Base-by-base conservation (phyloP, 2,113 vertebrate genomes). In the Stigmatopora argus region DNA sequence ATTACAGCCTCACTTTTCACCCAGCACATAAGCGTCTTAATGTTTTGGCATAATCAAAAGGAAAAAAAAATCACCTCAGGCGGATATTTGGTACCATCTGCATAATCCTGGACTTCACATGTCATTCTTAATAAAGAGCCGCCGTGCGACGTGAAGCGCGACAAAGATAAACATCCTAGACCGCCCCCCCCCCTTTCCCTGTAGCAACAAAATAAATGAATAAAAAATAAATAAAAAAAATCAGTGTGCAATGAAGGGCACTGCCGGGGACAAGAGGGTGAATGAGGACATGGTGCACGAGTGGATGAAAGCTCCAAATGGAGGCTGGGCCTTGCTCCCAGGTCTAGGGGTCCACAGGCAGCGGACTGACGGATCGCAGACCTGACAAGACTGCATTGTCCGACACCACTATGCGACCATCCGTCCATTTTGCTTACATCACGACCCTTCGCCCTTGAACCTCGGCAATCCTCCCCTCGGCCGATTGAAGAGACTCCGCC, bases 291-390 rank as follows among this genome's bases (percentile, higher is more conserved):
- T 51, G 69, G 15, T 56, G 53, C 72, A 64, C 52, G 74, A 81
- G 79, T 72, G 81, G 76, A 78, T 74, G 64, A 71, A 74, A 10
- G 41, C 69, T 44, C 38, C 69, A 62, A 31, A 80, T 52, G 17
- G 69, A 71, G 60, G 71, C 69, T 46, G 68, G 61, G 68, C 67
- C 21, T 46, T 48, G 82, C 65, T 73, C 51, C 62, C 26, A 0
- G 21, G 73, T 78, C 51, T 56, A 67, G 58, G 78, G 81, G 60
- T 72, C 57, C 51, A 8, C 65, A 72, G 71, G 69, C 69, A 60
- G 74, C 78, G 74, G 52, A 65, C 79, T 80, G 85, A 85, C 81
- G 73, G 78, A 81, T 49, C 53, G 70, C 70, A 75, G 77, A 83
- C 73, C 74, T 75, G 86, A 80, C 80, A 82, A 49, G 72, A 77